Percentiles rank a stretch among this genome's conserved stretches.
Conservation (phyloP, 2,797 vertebrate species). For the Mus caroli region DNA sequence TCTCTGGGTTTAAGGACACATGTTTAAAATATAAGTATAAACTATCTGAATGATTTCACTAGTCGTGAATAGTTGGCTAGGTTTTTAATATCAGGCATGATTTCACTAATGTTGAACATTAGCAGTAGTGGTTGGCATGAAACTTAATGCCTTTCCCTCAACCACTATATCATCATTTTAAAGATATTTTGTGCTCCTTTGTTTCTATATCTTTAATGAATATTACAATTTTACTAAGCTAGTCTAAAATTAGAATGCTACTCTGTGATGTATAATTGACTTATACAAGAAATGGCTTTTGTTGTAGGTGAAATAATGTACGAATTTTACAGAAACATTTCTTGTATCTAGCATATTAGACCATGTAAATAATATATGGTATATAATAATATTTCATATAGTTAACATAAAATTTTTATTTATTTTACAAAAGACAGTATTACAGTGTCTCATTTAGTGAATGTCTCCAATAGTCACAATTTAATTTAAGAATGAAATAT, state of each 20-base stretch:
- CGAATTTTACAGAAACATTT: not conserved
- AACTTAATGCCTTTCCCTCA: too few species aligned
- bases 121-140: too few species aligned
- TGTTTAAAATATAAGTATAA: not conserved
- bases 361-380: not conserved
- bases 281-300: not conserved
- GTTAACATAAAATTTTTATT: not conserved
- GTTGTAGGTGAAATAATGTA: not conserved
- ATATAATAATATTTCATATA: not conserved
- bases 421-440: not conserved
- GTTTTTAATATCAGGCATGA: too few species aligned
- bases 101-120: too few species aligned
- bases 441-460: not conserved
- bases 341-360: not conserved
- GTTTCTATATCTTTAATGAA: too few species aligned
- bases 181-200: too few species aligned
- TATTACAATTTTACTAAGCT: not conserved
- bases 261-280: not conserved
- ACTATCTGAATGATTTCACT: too few species aligned
- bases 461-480: not conserved
- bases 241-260: not conserved
- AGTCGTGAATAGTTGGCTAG: too few species aligned
- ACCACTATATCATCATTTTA: too few species aligned
- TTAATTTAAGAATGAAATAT: not conserved
- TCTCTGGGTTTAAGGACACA: not conserved